Percentiles rank a stretch among this genome's conserved stretches.
Conservation (phyloP, 2,888 invertebrate genomes). For the Perdita meconis region DNA sequence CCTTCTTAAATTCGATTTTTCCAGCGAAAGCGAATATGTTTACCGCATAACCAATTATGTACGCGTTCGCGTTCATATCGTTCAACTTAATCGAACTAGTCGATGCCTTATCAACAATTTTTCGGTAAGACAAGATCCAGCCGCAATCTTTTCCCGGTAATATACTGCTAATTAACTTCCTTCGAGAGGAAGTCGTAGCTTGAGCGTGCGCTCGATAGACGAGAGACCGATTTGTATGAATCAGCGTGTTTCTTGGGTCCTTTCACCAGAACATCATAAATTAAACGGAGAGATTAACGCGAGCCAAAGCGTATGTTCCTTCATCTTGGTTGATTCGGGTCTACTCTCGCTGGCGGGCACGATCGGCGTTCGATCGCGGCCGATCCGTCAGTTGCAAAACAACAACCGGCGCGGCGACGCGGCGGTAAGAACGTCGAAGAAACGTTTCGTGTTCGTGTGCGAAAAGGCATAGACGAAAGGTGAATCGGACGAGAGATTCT, state of each 20-base stretch:
- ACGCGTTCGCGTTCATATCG: not conserved
- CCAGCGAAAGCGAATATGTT: conserved; percentile 1
- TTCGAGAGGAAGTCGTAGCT: conserved; percentile 18
- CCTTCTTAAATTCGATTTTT: conserved; percentile 19
- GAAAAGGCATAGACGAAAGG: conserved; percentile 20
- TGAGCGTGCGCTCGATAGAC: conserved; percentile 47
- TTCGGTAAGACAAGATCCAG: not conserved
- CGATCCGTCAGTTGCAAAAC: not conserved
- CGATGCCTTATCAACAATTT: conserved; percentile 6
- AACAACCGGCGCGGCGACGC: no score
- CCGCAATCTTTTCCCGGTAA: conserved; percentile 43
- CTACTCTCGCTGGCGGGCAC: conserved; percentile 75
- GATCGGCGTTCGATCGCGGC: conserved; percentile 68
- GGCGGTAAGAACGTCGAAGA: no score
- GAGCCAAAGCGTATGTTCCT: conserved; percentile 49
- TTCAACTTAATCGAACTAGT: not conserved
- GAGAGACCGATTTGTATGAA: conserved; percentile 60
- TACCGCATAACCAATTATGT: not conserved
- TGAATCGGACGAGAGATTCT: conserved; percentile 23
- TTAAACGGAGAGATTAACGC: conserved; percentile 79
- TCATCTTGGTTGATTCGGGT: conserved; percentile 67
- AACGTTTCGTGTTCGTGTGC: no score
- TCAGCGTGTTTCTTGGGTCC: conserved; percentile 60
- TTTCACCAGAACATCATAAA: conserved; percentile 78
- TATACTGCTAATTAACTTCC: conserved; percentile 67